Evolutionary conservation across 2,888 invertebrate species (phyloP), one percentile per base, ranked within the genome.

Genomic region (Heliconius hortense): DNA sequence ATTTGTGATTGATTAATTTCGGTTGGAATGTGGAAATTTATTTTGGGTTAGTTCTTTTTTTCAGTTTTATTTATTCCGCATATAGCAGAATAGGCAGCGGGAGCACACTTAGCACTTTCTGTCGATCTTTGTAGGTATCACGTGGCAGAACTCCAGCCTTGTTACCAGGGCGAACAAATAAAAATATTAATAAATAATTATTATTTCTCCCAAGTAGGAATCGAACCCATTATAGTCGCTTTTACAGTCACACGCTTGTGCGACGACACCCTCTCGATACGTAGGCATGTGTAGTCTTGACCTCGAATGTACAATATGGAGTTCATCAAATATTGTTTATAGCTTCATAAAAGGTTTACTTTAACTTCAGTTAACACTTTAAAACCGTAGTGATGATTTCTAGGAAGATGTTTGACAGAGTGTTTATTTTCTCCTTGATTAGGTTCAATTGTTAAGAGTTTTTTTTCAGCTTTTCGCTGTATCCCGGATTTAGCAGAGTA

Each of bases 251-350:
- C n/a, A 24, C 24, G n/a, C 26, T 59, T 7, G 21, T 18, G 48
- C 48, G 2, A 48, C 0, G 7, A 2, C 7, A 7, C 8, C 13
- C 24, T 60, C 15, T 60, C 15, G 7, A 26, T 26, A 26, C 60
- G 28, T 28, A 18, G 62, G 48, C 24, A 26, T 60, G 4, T 60
- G 13, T 26, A 8, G 1, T 2, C 11, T 24, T 39, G 39, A 66
- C 39, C 64, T 66, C 24, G 64, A 39, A 24, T 39, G 24, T 15
- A 13, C 39, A 39, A 64, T 39, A n/a, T 39, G 39, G 39, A 66
- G 66, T 66, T 24, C 66, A 15, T 66, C 64, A 66, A 26, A 39
- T 43, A 15, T 24, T 66, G 26, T 66, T 66, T 66, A 24, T 15
- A 66, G 15, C 13, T 39, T 66, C 7, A 39, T 39, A 43, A 26